Evolutionary conservation across 2,888 invertebrate genomes (phyloP), one percentile per base, ranked within the genome.

Genomic region (Isoperla grammatica): DNA sequence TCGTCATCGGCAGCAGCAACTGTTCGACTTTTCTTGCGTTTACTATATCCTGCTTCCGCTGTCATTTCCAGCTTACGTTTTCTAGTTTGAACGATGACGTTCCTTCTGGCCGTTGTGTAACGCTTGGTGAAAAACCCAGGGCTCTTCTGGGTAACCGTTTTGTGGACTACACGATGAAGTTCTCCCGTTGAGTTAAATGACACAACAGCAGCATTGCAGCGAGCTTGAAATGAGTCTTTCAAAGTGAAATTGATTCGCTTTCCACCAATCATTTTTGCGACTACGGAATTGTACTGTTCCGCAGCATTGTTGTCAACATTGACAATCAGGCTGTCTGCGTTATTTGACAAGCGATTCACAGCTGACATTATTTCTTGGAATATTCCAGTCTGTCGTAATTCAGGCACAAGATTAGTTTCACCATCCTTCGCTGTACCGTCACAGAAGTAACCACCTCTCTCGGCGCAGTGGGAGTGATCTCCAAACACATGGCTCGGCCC

Each of bases 401-500:
- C 46, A 12, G 37, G 29, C 1, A 45, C 43, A 12, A 23, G 2
- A 15, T 62, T 56, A 17, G 17, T 17, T 29, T 60, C 54, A 11
- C 45, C 60, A 42, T 22, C 22, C 37, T 60, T 60, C 43, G 35
- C 9, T n/a, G 29, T 29, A 29, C 48, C 57, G 12, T 49, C 37
- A 29, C 62, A 60, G 43, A 60, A 63, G 20, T 57, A 58, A 3
- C 29, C n/a, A n/a, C n/a, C 29, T 29, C 29, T 29, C 29, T 29
- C 29, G 11, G 43, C 43, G 17, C 62, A 62, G 6, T 42, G n/a
- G n/a, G 29, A 4, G 35, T 58, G 62, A 1, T 63, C 58, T 1
- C 62, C 58, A 20, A 63, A 63, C 29, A 60, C 55, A 42, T 60
- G 62, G 20, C 60, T 55, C 40, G 60, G 57, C 3, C 60, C 60